These are phyloP conservation scores for Enteromius viviparus DNA, from an alignment of 2,797 vertebrate genomes.

Conservation along the genomic window DNA sequence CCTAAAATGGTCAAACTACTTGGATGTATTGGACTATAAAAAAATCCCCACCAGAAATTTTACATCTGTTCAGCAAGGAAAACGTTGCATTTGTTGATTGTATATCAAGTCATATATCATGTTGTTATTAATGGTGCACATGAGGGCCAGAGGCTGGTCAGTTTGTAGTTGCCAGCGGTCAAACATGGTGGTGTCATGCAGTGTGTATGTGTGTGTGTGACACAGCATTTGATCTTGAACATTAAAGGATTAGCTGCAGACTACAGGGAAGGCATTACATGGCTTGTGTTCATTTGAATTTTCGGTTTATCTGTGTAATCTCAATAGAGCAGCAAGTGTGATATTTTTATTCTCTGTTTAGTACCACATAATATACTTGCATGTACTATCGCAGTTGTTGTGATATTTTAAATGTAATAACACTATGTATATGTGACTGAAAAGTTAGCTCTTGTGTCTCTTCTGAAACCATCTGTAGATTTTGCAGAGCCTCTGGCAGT, in stretches of 20 bases:
- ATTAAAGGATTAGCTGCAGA: constrained; percentile 42
- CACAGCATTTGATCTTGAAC: constrained; percentile 32
- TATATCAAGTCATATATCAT: not conserved
- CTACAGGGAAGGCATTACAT: constrained; percentile 36
- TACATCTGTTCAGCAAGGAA: too few species aligned
- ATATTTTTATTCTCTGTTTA: constrained; percentile 20
- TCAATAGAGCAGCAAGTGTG: not conserved
- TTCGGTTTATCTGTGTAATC: constrained; percentile 37
- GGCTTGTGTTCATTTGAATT: constrained; percentile 17
- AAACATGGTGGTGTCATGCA: not conserved
- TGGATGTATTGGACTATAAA: too few species aligned
- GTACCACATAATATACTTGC: not conserved
- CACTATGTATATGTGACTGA: not conserved
- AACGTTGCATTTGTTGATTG: not conserved
- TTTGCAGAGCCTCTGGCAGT: constrained; percentile 92
- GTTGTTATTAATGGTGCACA: not conserved
- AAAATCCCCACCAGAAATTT: too few species aligned
- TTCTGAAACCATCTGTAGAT: constrained; percentile 74
- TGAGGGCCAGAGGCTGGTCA: not conserved
- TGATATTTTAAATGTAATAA: not conserved
- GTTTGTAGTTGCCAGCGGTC: not conserved
- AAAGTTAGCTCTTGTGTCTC: not conserved
- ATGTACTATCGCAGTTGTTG: not conserved
- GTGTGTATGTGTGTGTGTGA: not conserved
- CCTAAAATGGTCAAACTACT: too few species aligned